Evolutionary conservation across 2,113 vertebrate genomes (phyloP).

Genomic region (Saimiri boliviensis): DNA sequence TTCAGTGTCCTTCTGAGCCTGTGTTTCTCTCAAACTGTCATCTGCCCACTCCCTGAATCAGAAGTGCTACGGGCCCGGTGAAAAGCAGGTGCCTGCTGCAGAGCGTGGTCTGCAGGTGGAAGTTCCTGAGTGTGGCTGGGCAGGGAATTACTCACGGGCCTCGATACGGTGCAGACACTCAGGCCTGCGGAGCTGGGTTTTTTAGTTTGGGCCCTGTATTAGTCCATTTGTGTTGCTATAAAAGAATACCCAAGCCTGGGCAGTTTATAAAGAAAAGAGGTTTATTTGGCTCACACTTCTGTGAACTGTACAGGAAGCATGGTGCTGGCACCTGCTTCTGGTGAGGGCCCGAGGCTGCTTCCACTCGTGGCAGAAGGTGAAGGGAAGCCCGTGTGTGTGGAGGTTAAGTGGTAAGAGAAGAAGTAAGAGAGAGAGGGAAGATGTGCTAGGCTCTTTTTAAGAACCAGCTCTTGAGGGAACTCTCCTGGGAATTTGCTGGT

Average conservation of each 20-base stretch:
- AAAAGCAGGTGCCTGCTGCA: neutral
- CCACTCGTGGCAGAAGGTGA: neutral
- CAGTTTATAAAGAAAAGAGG: neutral
- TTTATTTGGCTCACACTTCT: neutral
- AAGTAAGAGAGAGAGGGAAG: neutral
- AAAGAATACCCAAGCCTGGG: neutral
- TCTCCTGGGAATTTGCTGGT: neutral
- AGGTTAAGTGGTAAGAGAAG: neutral
- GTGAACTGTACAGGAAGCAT: neutral
- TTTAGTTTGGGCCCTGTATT: neutral
- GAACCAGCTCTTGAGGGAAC: neutral
- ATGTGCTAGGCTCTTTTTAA: neutral
- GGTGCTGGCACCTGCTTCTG: neutral
- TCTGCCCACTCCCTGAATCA: neutral
- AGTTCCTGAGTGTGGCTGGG: neutral
- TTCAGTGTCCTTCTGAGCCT: neutral
- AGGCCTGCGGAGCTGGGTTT: neutral
- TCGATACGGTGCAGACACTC: neutral
- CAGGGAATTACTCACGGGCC: rapidly evolving
- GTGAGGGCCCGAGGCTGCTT: neutral
- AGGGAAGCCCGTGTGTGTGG: neutral
- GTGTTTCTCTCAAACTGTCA: neutral
- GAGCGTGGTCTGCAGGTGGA: neutral
- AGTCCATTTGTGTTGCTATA: neutral
- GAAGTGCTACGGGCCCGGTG: neutral